Evolutionary conservation across 2,888 invertebrate genomes (phyloP), one percentile per base, ranked within the genome.

Genomic region (Pterobdella sp.): DNA sequence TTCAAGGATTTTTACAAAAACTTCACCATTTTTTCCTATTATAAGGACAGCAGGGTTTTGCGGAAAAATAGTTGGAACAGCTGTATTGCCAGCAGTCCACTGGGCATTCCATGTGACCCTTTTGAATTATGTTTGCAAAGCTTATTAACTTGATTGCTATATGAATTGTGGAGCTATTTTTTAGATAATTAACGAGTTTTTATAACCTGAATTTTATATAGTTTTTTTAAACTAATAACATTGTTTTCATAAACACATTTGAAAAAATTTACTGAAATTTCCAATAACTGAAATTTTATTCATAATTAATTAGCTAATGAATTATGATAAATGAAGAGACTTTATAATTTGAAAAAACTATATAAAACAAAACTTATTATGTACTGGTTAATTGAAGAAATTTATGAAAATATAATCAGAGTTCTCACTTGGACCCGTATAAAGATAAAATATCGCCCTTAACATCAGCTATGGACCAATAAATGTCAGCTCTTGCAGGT

Each of bases 391-490:
- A 26, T 14, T 64, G 7, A 64, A 26, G 29, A n/a, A 10, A 64
- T 29, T 26, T 29, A 22, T 65, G 31, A 4, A 32, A 26, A 26
- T 4, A 65, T 65, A 22, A 65, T 2, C 35, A 67, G 22, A 37
- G 1, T n/a, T 1, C 52, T 52, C 32, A 71, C 71, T 3, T 36
- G 14, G 63, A 3, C 1, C 71, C 78, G 72, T 78, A 79, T 36
- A 79, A 65, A 26, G 49, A 67, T 63, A 79, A 67, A 7, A 78
- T 60, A 66, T 78, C 74, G 0, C 78, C 78, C 0, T 49, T 29
- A 10, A 77, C 49, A 1, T 72, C 49, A 26, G 72, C 56, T 1
- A 34, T 63, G 29, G 35, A 42, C 76, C 76, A 76, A 72, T 76
- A 77, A 4, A 64, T 34, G 26, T 60, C 31, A 7, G 75, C 42